Percentiles rank a stretch among this genome's conserved stretches.
Evolutionary conservation across 2,797 vertebrate genomes (phyloP).

Genomic region (Danio tinwini): DNA sequence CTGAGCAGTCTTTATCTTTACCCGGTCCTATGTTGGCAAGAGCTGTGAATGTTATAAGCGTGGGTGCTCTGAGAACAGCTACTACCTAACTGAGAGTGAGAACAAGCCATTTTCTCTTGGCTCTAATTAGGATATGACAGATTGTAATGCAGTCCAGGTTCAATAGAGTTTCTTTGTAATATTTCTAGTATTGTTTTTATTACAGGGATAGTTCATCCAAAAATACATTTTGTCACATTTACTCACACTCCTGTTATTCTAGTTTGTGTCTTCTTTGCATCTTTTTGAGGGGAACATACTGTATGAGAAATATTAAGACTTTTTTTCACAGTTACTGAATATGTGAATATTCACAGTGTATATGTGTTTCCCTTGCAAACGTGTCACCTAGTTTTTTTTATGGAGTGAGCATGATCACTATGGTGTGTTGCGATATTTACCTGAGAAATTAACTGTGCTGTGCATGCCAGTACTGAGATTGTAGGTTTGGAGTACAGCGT

Average conservation of each 20-base stretch:
- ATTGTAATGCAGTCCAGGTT: slow-evolving; percentile 30
- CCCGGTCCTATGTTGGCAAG: slow-evolving; percentile 39
- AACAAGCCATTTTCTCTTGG: slow-evolving; percentile 43
- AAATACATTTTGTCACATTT: slow-evolving; percentile 4
- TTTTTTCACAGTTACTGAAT: no score
- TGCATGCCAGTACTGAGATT: no score
- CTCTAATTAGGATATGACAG: slow-evolving; percentile 47
- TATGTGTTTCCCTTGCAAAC: no score
- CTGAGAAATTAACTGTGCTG: neutral
- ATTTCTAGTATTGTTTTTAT: slow-evolving; percentile 48
- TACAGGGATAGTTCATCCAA: neutral
- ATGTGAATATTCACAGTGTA: no score
- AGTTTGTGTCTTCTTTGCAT: neutral
- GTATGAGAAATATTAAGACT: no score
- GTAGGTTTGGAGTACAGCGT: no score
- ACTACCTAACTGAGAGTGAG: slow-evolving; percentile 36
- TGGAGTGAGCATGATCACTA: no score
- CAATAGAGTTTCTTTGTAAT: slow-evolving; percentile 43
- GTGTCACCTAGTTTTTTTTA: no score
- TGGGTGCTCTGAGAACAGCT: slow-evolving; percentile 39
- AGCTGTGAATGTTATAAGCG: slow-evolving; percentile 26
- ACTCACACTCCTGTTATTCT: neutral
- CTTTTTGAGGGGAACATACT: neutral
- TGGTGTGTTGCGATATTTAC: neutral
- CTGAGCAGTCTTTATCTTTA: slow-evolving; percentile 43